These are phyloP conservation scores for Agriopis marginaria DNA, from an alignment of 2,888 invertebrate genomes.

Conservation along the genomic window DNA sequence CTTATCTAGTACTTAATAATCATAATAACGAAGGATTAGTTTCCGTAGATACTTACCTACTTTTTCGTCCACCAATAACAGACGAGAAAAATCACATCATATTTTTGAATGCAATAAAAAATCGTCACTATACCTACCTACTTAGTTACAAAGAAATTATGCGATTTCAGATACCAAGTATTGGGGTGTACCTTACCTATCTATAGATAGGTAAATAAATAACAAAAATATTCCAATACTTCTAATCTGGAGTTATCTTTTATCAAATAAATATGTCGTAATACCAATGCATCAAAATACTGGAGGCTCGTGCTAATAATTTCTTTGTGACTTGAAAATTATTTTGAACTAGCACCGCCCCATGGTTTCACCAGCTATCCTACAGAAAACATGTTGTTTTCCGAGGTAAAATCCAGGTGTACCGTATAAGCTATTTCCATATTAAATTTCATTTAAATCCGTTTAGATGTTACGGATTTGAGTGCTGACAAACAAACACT, in stretches of 20 bases:
- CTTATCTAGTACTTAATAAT: no score
- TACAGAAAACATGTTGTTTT: no score
- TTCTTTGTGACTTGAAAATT: neutral
- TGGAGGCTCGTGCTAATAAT: neutral
- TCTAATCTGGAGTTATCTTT: neutral
- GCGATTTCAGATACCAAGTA: slow-evolving; percentile 1
- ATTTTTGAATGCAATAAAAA: slow-evolving; percentile 11
- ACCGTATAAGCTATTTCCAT: no score
- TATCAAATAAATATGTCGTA: neutral
- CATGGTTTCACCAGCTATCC: no score
- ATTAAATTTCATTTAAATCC: no score
- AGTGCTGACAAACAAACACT: no score
- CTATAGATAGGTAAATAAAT: slow-evolving; percentile 10
- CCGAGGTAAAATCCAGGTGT: no score
- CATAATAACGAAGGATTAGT: slow-evolving; percentile 2
- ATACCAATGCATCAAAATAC: slow-evolving; percentile 3
- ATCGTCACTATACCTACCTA: slow-evolving; percentile 4
- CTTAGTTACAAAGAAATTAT: slow-evolving; percentile 21
- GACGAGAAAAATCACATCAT: slow-evolving; percentile 19
- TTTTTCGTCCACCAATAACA: slow-evolving; percentile 21
- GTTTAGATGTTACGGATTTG: no score
- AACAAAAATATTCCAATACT: slow-evolving; percentile 11
- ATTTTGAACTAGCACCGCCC: no score
- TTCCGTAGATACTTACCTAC: neutral
- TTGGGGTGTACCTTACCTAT: neutral